Conservation (phyloP, 2,113 vertebrate species). For the Alaudala cheleensis region DNA sequence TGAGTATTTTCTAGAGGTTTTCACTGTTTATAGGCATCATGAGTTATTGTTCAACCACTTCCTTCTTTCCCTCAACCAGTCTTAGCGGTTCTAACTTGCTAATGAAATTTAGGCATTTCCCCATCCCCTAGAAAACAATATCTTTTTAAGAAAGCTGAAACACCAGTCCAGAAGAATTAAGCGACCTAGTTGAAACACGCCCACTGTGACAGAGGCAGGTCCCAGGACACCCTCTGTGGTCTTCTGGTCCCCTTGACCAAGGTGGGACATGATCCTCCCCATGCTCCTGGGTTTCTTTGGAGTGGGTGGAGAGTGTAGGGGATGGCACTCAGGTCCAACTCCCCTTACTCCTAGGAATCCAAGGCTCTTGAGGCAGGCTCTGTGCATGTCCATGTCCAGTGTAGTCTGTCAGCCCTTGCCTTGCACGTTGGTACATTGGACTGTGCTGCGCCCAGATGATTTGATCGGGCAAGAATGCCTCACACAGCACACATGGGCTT, state of each 20-base stretch:
- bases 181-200: background rate
- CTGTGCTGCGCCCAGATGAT: background rate
- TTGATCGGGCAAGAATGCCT: background rate
- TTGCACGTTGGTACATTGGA: fast-evolving
- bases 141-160: background rate
- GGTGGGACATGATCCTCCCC: background rate
- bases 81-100: background rate
- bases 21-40: background rate
- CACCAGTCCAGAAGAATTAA: background rate
- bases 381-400: fast-evolving
- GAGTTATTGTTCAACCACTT: background rate
- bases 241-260: background rate
- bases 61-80: background rate
- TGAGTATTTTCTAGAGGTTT: slow-evolving; percentile 39
- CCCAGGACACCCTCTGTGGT: fast-evolving
- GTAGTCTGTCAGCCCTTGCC: fast-evolving
- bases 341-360: background rate
- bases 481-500: fast-evolving
- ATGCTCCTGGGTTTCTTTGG: background rate
- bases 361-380: background rate
- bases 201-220: fast-evolving
- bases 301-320: background rate
- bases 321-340: background rate
- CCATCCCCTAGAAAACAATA: background rate
- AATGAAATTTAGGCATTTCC: background rate